phyloP scores from a whole-genome alignment of 2,888 invertebrate species.

The Kryphioiulus occultus region DNA sequence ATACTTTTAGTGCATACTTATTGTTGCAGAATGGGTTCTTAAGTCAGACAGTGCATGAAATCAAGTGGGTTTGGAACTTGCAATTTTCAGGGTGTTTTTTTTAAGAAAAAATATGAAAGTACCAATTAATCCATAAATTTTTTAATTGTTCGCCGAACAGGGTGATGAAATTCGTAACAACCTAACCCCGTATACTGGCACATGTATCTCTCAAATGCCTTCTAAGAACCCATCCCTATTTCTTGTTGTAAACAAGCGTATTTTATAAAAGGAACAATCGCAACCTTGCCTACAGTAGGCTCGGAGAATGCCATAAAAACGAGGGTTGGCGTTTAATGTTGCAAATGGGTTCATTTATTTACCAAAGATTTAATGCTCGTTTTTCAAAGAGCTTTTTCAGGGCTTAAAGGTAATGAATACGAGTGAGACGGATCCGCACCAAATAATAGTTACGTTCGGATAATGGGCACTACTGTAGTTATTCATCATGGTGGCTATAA shows the following conservation, averaged over 20 bases:
- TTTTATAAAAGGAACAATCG: conserved; percentile 24
- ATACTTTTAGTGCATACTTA: too few relatives aligned
- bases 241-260: background rate
- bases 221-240: background rate
- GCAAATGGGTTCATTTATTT: conserved; percentile 39
- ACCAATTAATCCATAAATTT: background rate
- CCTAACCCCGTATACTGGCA: background rate
- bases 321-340: conserved; percentile 34
- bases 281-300: conserved; percentile 9
- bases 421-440: conserved; percentile 9
- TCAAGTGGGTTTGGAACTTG: background rate
- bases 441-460: conserved; percentile 24
- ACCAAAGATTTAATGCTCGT: conserved; percentile 39
- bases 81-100: background rate
- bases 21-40: too few relatives aligned
- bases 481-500: background rate
- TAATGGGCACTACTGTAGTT: background rate
- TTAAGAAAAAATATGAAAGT: background rate
- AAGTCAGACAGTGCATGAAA: too few relatives aligned
- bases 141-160: conserved; percentile 6
- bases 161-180: background rate
- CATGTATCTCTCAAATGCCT: background rate
- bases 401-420: conserved; percentile 4
- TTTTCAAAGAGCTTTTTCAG: conserved; percentile 31
- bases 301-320: background rate